Evolutionary conservation across 2,797 vertebrate genomes (phyloP).

Genomic region (Presbytis comata): DNA sequence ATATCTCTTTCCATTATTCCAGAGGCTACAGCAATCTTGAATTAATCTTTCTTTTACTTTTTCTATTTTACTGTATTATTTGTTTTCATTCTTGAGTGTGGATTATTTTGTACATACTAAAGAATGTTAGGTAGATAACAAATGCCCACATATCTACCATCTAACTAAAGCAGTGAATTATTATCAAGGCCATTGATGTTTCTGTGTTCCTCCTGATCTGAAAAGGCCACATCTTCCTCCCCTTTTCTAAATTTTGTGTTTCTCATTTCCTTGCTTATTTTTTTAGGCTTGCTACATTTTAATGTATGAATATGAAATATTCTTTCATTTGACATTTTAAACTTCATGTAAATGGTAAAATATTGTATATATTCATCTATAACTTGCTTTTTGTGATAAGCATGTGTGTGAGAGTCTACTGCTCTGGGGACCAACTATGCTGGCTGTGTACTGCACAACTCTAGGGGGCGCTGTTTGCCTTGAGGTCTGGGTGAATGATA

Average conservation of each 20-base stretch:
- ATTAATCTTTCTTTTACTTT: neutral
- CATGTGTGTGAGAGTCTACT: neutral
- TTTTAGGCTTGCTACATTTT: neutral
- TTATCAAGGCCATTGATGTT: neutral
- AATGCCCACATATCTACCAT: neutral
- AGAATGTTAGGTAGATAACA: neutral
- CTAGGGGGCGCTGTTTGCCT: neutral
- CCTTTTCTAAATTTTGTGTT: neutral
- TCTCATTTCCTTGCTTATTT: neutral
- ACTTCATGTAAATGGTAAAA: conserved; percentile 4
- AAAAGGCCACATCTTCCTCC: neutral
- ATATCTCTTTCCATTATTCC: neutral
- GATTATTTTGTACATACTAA: neutral
- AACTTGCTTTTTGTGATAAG: conserved; percentile 3
- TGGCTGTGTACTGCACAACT: neutral
- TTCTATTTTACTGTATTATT: neutral
- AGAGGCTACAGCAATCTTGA: neutral
- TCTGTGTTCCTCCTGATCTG: neutral
- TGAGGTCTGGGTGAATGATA: neutral
- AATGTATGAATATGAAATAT: neutral
- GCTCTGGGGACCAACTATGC: neutral
- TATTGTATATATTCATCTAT: neutral
- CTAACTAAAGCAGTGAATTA: neutral
- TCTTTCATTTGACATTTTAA: conserved; percentile 27
- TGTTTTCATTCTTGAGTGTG: neutral